Evolutionary conservation across 37 sponge, comb jelly and placozoan genomes (phyloP), one percentile per base, ranked within the genome.

Genomic region (Bolinopsis microptera): DNA sequence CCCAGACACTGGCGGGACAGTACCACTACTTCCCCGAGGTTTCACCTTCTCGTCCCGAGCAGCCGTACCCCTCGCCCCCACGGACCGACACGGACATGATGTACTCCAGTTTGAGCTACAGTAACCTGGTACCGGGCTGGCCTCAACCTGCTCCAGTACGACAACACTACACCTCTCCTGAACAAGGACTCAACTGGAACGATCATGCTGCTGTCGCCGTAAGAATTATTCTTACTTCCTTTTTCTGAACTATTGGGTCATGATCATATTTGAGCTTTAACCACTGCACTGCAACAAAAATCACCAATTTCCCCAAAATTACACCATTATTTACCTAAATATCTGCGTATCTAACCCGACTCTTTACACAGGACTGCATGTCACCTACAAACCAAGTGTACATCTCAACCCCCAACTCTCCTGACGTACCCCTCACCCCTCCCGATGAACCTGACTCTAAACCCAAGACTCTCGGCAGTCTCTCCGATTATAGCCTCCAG

Each of bases 21-120:
- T 80, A 36, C 82, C 82, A 80, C 37, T 80, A 36, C 38, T 33
- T 21, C 35, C 82, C 34, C 9, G 35, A 80, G 32, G 21, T 35
- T 3, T 80, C 82, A 3, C 82, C 82, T 1, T 30, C 35, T 35
- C 82, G 82, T 30, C 22, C 82, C 35, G 82, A 80, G 23, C 82
- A 80, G 32, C 82, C 82, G 5, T 80, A 80, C 82, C 82, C 82
- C 37, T 80, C 82, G 16, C 82, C 82, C 9, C 82, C 82, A 0
- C 82, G 82, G 36, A 80, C 35, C 3, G 82, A 80, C 23, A 21
- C 82, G 22, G 82, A 80, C 38, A 33, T 80, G 82, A 80, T 80
- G 82, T 80, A 36, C 82, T 80, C 82, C 30, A 35, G 37, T 33
- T 22, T 80, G 37, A 30, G 9, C 37, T 80, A 80, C 82, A 70